Evolutionary conservation across 2,888 invertebrate species (phyloP).

Genomic region (Dioctria rufipes): DNA sequence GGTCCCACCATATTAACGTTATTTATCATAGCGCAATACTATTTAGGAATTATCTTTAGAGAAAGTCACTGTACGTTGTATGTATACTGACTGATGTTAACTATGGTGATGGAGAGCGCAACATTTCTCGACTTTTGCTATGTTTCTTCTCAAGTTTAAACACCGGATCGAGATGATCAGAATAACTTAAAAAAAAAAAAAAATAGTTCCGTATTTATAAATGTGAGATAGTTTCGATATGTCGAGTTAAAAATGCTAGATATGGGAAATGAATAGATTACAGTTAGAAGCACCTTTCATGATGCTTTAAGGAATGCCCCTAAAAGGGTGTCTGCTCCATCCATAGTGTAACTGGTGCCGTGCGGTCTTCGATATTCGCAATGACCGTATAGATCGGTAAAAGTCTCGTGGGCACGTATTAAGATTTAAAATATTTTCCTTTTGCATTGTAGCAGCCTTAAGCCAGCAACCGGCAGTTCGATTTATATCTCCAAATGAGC

Average conservation of each 20-base stretch:
- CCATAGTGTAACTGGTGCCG: background rate
- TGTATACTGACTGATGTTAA: background rate
- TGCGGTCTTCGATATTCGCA: conserved; percentile 21
- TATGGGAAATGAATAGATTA: conserved; percentile 1
- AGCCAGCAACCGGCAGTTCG: background rate
- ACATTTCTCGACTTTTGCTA: too few relatives aligned
- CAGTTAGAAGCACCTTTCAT: conserved; percentile 32
- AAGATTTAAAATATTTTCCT: conserved; percentile 41
- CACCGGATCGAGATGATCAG: background rate
- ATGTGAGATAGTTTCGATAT: background rate
- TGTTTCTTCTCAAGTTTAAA: background rate
- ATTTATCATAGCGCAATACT: conserved; percentile 33
- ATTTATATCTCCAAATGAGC: conserved; percentile 32
- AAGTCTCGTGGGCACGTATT: background rate
- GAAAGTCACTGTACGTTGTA: conserved; percentile 9
- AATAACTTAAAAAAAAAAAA: conserved; percentile 22
- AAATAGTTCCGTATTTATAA: background rate
- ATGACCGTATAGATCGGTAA: conserved; percentile 45
- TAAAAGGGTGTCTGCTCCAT: conserved; percentile 31
- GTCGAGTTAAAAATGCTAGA: background rate
- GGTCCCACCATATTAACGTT: conserved; percentile 7
- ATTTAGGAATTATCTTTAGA: background rate
- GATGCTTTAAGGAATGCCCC: conserved; percentile 15
- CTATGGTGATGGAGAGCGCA: too few relatives aligned
- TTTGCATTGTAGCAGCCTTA: conserved; percentile 7